phyloP scores from a whole-genome alignment of 2,888 invertebrate genomes.

The Xiphydria camelus region DNA sequence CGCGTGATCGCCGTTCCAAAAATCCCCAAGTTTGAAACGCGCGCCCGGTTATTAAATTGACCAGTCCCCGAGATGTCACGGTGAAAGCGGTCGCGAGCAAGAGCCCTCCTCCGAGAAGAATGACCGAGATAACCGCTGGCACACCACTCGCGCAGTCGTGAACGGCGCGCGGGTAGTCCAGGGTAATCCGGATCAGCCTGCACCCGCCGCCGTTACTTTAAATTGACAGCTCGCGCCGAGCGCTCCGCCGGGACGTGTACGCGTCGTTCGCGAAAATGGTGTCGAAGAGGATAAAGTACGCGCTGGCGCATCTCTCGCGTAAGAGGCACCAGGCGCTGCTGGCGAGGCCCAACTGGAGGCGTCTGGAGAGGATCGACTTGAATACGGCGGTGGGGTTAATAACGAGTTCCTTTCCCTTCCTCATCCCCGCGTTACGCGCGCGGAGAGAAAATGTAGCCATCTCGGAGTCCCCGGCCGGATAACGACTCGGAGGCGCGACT shows the following conservation, averaged over 20 bases:
- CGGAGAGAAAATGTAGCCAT: no score
- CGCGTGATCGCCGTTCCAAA: no score
- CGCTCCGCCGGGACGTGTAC: neutral
- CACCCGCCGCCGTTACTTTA: neutral
- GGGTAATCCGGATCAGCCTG: neutral
- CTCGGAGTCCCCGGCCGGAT: no score
- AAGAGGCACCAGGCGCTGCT: constrained; percentile 35
- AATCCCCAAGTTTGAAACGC: no score
- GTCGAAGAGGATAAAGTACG: constrained; percentile 43
- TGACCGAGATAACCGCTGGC: no score
- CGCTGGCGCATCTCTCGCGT: constrained; percentile 41
- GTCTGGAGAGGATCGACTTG: constrained; percentile 11
- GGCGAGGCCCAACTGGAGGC: constrained; percentile 42
- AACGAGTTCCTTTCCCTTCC: neutral
- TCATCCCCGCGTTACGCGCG: neutral
- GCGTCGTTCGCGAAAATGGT: constrained; percentile 30
- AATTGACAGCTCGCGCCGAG: neutral
- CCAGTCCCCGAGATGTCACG: no score
- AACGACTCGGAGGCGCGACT: no score
- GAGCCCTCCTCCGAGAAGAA: no score
- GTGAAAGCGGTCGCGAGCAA: no score
- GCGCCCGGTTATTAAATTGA: no score
- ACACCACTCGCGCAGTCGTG: neutral
- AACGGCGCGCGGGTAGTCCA: no score
- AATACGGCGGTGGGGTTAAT: constrained; percentile 7